Evolutionary conservation across 2,888 invertebrate genomes (phyloP).

Genomic region (Parnassius apollo): DNA sequence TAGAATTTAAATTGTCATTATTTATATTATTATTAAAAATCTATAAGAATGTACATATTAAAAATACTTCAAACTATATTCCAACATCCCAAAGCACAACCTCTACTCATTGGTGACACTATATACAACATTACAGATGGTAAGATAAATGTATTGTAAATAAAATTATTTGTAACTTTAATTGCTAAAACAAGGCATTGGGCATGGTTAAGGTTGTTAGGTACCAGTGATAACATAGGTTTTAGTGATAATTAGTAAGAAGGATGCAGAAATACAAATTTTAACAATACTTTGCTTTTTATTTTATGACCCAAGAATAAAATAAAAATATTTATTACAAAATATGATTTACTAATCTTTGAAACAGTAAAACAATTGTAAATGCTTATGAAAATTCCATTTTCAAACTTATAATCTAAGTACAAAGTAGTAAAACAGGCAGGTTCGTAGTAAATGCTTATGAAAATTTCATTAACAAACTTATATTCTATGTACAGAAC

Average conservation of each 20-base stretch:
- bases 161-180: neutral
- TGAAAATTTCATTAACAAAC: constrained; percentile 13
- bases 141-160: no score
- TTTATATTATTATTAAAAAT: no score
- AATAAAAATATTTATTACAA: neutral
- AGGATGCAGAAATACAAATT: constrained; percentile 6
- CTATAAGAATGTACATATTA: no score
- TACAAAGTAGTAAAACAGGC: constrained; percentile 20
- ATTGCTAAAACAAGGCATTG: neutral
- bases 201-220: constrained; percentile 11
- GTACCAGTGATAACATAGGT: constrained; percentile 19
- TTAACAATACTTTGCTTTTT: neutral
- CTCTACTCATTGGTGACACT: neutral
- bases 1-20: no score
- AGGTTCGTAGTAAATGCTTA: constrained; percentile 13
- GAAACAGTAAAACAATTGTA: constrained; percentile 8
- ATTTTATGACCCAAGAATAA: neutral
- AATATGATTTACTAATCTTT: neutral
- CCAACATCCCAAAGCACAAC: neutral
- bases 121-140: no score
- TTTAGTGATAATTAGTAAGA: constrained; percentile 20
- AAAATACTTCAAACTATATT: no score
- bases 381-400: constrained; percentile 12
- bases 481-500: constrained; percentile 21
- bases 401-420: constrained; percentile 22